phyloP scores from a whole-genome alignment of 2,797 vertebrate species.

The Tauraco hartlaubi region DNA sequence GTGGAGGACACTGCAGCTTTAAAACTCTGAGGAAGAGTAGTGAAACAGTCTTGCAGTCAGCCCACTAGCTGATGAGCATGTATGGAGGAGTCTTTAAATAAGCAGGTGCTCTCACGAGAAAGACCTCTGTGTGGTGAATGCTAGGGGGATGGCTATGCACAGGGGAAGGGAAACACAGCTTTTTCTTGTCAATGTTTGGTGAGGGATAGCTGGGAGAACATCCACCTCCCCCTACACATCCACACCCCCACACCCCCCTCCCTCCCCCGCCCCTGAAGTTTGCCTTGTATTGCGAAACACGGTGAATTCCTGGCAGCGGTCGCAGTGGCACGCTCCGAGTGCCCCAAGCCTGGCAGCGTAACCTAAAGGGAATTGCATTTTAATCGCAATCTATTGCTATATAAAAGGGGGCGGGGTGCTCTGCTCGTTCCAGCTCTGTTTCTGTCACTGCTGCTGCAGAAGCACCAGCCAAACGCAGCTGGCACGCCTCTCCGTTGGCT shows the following conservation, averaged over 20 bases:
- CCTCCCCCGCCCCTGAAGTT: not conserved
- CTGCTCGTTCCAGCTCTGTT: not conserved
- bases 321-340: not conserved
- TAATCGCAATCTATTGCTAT: constrained; percentile 19
- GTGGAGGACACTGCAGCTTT: not conserved
- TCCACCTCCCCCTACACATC: no score
- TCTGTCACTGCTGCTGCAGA: constrained; percentile 45
- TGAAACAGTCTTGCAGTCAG: not conserved
- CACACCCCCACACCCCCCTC: no score
- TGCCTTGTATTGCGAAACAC: not conserved
- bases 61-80: not conserved
- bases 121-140: not conserved
- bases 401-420: constrained; percentile 53
- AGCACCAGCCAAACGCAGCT: constrained; percentile 34
- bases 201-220: not conserved
- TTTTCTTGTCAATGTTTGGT: not conserved
- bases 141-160: not conserved
- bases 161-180: not conserved
- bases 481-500: constrained; percentile 51
- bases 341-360: not conserved
- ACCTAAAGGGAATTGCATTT: not conserved
- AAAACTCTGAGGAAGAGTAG: not conserved
- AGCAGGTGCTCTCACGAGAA: not conserved
- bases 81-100: not conserved
- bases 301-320: not conserved